Evolutionary conservation across 2,888 invertebrate species (phyloP).

Genomic region (Hypena proboscidalis): DNA sequence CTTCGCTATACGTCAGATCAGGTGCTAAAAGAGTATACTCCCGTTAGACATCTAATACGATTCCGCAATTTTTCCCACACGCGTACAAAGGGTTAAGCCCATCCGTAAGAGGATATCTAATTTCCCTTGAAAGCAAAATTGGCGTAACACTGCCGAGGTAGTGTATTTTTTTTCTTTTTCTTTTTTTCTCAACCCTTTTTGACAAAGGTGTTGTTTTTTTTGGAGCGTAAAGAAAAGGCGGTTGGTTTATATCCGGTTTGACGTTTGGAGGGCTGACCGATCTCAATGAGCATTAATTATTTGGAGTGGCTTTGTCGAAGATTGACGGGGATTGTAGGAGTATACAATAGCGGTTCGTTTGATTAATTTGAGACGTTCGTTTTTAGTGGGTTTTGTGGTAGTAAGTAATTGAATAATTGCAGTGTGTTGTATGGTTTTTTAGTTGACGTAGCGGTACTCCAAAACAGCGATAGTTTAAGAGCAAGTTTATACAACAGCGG

Average conservation of each 20-base stretch:
- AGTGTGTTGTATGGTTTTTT: neutral
- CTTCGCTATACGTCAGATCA: slow-evolving; percentile 45
- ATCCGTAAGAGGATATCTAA: slow-evolving; percentile 82
- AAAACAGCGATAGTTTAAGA: too few relatives aligned
- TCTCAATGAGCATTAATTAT: slow-evolving; percentile 82
- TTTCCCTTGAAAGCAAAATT: slow-evolving; percentile 84
- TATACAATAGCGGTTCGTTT: slow-evolving; percentile 55
- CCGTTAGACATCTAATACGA: slow-evolving; percentile 56
- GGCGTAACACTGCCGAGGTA: slow-evolving; percentile 80
- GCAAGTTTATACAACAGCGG: too few relatives aligned
- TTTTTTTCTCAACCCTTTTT: slow-evolving; percentile 67
- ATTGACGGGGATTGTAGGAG: slow-evolving; percentile 52
- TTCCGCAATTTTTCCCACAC: slow-evolving; percentile 76
- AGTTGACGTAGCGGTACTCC: too few relatives aligned
- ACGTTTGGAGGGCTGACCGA: slow-evolving; percentile 75
- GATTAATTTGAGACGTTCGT: slow-evolving; percentile 22
- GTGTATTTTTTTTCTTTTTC: too few relatives aligned
- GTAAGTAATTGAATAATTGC: slow-evolving; percentile 1
- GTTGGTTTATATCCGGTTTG: slow-evolving; percentile 85
- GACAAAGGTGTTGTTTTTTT: slow-evolving; percentile 70
- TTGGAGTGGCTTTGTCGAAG: slow-evolving; percentile 73
- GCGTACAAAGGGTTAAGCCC: slow-evolving; percentile 72
- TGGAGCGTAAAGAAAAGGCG: slow-evolving; percentile 84
- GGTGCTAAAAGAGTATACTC: slow-evolving; percentile 47
- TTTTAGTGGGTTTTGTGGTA: neutral